Evolutionary conservation across 1,140 invertebrate species (phyloP).

Genomic region (Dinoponera quadriceps): DNA sequence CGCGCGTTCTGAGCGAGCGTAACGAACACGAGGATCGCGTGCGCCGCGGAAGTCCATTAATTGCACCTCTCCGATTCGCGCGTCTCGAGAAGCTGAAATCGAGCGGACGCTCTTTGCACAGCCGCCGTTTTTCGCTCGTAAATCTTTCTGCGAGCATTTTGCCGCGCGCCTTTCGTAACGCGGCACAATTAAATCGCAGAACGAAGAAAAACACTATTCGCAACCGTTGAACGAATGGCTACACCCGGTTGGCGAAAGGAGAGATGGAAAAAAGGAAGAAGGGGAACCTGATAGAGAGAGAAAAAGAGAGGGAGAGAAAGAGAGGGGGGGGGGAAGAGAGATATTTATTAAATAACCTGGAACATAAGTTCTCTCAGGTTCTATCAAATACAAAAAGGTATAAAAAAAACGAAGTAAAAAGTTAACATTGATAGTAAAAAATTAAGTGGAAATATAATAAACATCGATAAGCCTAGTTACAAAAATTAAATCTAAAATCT

Average conservation of each 20-base stretch:
- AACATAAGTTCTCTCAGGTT: too few species aligned
- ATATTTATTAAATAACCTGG: too few species aligned
- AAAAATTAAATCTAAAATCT: too few species aligned
- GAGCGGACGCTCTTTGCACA: conserved; percentile 23
- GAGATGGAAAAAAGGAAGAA: background rate
- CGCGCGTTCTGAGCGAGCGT: background rate
- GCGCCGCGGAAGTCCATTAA: conserved; percentile 41
- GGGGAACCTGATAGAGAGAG: background rate
- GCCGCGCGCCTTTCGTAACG: conserved; percentile 45
- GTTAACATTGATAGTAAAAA: too few species aligned
- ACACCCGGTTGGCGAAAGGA: background rate
- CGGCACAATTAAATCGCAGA: conserved; percentile 41
- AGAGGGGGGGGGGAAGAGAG: background rate
- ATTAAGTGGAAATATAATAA: too few species aligned
- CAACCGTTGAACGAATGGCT: background rate
- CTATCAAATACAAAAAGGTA: too few species aligned
- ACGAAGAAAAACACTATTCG: conserved; percentile 17
- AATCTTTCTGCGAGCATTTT: conserved; percentile 25
- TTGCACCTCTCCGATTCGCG: conserved; percentile 44
- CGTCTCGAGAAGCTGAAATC: conserved; percentile 33
- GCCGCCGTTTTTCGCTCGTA: conserved; percentile 38
- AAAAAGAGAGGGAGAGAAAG: background rate
- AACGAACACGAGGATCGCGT: conserved; percentile 46
- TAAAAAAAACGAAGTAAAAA: too few species aligned
- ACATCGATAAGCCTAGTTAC: too few species aligned